These are phyloP conservation scores for Cybosia mesomella DNA, from an alignment of 2,888 invertebrate species.

Conservation along the genomic window DNA sequence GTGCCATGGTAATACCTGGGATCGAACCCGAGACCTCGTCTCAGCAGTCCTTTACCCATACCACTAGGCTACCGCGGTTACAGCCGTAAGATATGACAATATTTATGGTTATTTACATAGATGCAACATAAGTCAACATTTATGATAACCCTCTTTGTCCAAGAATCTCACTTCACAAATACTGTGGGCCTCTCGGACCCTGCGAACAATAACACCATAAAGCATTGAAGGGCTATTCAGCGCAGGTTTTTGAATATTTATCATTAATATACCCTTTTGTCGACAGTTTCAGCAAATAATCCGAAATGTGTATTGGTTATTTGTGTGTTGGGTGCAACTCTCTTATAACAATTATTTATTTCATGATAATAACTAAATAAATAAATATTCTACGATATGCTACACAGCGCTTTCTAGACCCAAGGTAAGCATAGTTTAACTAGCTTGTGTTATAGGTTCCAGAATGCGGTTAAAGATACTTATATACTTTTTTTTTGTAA, in stretches of 20 bases:
- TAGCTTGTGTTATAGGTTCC: too few species aligned
- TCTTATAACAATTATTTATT: neutral
- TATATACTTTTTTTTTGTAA: too few species aligned
- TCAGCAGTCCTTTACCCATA: too few species aligned
- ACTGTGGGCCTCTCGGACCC: constrained; percentile 42
- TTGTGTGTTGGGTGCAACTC: constrained; percentile 27
- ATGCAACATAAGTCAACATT: constrained; percentile 38
- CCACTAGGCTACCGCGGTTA: too few species aligned
- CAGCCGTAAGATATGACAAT: too few species aligned
- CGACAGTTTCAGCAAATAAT: constrained; percentile 41
- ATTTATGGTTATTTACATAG: constrained; percentile 6
- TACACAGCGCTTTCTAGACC: too few species aligned
- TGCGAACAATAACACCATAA: constrained; percentile 55
- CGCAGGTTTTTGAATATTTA: constrained; percentile 57
- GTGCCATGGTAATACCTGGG: too few species aligned
- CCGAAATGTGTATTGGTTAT: constrained; percentile 42
- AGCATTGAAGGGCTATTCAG: constrained; percentile 50
- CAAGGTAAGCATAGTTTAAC: too few species aligned
- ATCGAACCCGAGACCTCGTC: too few species aligned
- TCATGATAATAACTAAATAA: neutral
- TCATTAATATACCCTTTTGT: constrained; percentile 46
- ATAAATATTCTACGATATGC: too few species aligned
- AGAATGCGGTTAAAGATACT: too few species aligned
- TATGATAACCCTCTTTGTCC: constrained; percentile 46
- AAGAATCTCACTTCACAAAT: constrained; percentile 41